These are phyloP conservation scores for Drosophila subsilvestris DNA, from an alignment of 2,888 invertebrate species.

Conservation along the genomic window DNA sequence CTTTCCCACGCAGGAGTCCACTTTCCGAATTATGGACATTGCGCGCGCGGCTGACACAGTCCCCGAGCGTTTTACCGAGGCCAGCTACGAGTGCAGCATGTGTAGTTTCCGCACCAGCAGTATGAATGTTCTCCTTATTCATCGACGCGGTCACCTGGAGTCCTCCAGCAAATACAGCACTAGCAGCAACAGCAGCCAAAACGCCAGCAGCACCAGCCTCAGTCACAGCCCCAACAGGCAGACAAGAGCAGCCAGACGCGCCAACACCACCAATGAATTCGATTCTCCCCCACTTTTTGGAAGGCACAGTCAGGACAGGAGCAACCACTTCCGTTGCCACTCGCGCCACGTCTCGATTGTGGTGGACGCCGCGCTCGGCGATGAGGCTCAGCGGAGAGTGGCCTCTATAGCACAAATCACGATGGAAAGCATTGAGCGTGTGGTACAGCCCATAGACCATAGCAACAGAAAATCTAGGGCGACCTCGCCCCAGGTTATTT, in stretches of 20 bases:
- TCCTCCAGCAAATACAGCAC: conserved; percentile 12
- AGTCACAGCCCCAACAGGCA: background rate
- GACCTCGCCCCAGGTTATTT: background rate
- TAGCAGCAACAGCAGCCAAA: background rate
- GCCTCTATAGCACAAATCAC: conserved; percentile 50
- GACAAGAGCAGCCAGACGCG: conserved; percentile 23
- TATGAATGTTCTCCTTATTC: conserved; percentile 59
- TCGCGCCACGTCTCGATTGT: conserved; percentile 63
- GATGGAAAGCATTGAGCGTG: conserved; percentile 50
- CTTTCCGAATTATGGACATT: conserved; percentile 58
- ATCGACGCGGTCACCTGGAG: conserved; percentile 55
- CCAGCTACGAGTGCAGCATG: conserved; percentile 41
- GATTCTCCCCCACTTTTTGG: conserved; percentile 6
- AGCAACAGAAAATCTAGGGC: conserved; percentile 10
- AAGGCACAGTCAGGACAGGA: conserved; percentile 24
- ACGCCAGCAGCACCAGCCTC: background rate
- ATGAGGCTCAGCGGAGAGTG: conserved; percentile 49
- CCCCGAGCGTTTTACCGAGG: conserved; percentile 14
- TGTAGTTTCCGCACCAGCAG: conserved; percentile 57
- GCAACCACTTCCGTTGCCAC: conserved; percentile 49
- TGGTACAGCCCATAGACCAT: conserved; percentile 41
- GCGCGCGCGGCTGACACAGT: conserved; percentile 10
- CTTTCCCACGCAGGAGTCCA: conserved; percentile 35
- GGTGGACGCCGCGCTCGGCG: conserved; percentile 53
- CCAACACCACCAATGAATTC: conserved; percentile 23